Conservation (phyloP, 2,797 vertebrate genomes). For the Aplochiton taeniatus region DNA sequence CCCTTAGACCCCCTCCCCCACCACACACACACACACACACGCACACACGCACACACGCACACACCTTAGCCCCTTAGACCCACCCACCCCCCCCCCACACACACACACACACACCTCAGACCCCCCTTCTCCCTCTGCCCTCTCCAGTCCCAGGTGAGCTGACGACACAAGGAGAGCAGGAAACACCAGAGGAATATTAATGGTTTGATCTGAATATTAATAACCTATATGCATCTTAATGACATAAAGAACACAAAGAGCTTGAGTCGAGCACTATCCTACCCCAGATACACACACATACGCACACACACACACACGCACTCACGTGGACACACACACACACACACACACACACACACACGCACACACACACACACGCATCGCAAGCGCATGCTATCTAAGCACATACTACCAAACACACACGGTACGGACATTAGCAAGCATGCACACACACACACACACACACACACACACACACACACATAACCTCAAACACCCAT, state of each 20-base stretch:
- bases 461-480: constrained; percentile 11
- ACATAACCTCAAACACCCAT: no score
- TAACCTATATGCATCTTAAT: constrained; percentile 76
- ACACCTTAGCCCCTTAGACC: constrained; percentile 18
- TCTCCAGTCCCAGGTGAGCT: constrained; percentile 78
- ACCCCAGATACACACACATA: constrained; percentile 27
- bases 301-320: constrained; percentile 15
- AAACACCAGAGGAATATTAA: constrained; percentile 77
- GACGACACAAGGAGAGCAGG: constrained; percentile 76
- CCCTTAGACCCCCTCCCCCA: background rate
- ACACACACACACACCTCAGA: no score
- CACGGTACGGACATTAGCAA: constrained; percentile 16
- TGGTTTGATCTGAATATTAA: constrained; percentile 79
- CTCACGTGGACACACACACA: constrained; percentile 23
- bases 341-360: background rate
- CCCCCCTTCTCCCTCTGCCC: constrained; percentile 55
- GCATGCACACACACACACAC: constrained; percentile 16
- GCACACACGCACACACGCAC: no score
- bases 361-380: background rate
- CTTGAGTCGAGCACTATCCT: constrained; percentile 35
- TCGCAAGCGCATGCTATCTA: constrained; percentile 7
- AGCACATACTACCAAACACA: constrained; percentile 7
- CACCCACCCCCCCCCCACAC: background rate
- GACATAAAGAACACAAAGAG: constrained; percentile 62
- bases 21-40: background rate